A percentile compares a stretch with the other conserved stretches of the same genome.
Evolutionary conservation across 2,888 invertebrate species (phyloP).

Genomic region (Bibio marci): DNA sequence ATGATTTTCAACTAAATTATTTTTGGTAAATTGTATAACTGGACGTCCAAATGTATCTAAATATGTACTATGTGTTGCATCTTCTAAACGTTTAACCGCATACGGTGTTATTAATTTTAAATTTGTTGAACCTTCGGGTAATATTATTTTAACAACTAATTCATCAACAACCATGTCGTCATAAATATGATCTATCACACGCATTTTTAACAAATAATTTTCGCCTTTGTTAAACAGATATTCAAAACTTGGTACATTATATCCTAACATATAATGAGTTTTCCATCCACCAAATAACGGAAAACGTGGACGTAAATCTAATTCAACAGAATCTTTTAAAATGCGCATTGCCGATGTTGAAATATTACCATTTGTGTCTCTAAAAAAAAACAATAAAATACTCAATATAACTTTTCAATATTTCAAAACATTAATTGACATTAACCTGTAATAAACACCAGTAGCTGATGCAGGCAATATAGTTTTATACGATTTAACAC

Average conservation of each 20-base stretch:
- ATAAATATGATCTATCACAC: conserved; percentile 89
- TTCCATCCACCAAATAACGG: conserved; percentile 99
- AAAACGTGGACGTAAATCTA: conserved; percentile 91
- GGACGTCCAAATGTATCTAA: conserved; percentile 88
- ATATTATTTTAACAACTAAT: conserved; percentile 67
- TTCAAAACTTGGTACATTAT: conserved; percentile 94
- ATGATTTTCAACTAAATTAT: conserved; percentile 86
- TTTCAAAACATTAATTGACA: background rate
- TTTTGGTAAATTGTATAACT: conserved; percentile 63
- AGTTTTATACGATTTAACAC: conserved; percentile 83
- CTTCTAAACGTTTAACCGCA: conserved; percentile 51
- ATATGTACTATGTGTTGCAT: conserved; percentile 77
- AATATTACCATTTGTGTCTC: conserved; percentile 96
- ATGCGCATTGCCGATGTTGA: conserved; percentile 88
- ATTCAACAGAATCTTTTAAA: conserved; percentile 80
- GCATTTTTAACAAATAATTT: conserved; percentile 75
- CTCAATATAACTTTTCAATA: background rate
- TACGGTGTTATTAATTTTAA: conserved; percentile 72
- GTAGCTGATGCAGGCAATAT: conserved; percentile 72
- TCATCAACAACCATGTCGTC: conserved; percentile 95
- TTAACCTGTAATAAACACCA: conserved; percentile 78
- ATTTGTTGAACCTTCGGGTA: conserved; percentile 84
- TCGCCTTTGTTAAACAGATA: conserved; percentile 71
- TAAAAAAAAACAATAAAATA: background rate
- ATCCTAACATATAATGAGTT: conserved; percentile 90